These are phyloP conservation scores for Amiota minor DNA, from an alignment of 2,888 invertebrate genomes.

Conservation along the genomic window DNA sequence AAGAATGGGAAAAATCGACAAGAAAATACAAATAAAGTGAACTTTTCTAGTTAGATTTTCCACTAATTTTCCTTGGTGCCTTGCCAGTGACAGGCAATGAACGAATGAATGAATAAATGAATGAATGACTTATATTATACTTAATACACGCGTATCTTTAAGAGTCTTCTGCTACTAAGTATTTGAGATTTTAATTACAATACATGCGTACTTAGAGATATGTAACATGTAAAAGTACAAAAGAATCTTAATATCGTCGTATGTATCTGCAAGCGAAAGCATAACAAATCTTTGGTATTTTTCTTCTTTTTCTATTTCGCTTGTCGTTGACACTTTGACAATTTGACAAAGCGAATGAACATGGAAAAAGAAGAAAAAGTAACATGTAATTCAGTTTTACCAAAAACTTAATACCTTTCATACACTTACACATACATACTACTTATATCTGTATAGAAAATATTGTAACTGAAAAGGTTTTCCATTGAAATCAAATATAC, in stretches of 20 bases:
- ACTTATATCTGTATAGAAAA: no score
- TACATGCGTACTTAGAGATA: background rate
- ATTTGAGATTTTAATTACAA: background rate
- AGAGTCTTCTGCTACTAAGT: background rate
- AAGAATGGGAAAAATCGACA: no score
- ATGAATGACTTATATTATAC: background rate
- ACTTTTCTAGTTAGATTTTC: no score
- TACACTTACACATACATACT: background rate
- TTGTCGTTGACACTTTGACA: constrained; percentile 36
- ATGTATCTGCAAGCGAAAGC: constrained; percentile 20
- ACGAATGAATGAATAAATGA: background rate
- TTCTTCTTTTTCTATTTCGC: background rate
- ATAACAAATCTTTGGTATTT: constrained; percentile 31
- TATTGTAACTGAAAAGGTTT: no score
- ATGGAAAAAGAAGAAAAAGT: constrained; percentile 1
- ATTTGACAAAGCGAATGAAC: constrained; percentile 28
- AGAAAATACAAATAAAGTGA: no score
- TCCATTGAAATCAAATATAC: no score
- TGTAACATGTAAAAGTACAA: background rate
- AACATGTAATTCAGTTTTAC: background rate
- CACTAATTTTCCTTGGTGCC: no score
- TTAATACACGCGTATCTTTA: background rate
- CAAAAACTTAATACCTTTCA: background rate
- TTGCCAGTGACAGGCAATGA: no score
- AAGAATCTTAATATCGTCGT: background rate